phyloP scores from a whole-genome alignment of 2,888 invertebrate species.

The Pocota personata region DNA sequence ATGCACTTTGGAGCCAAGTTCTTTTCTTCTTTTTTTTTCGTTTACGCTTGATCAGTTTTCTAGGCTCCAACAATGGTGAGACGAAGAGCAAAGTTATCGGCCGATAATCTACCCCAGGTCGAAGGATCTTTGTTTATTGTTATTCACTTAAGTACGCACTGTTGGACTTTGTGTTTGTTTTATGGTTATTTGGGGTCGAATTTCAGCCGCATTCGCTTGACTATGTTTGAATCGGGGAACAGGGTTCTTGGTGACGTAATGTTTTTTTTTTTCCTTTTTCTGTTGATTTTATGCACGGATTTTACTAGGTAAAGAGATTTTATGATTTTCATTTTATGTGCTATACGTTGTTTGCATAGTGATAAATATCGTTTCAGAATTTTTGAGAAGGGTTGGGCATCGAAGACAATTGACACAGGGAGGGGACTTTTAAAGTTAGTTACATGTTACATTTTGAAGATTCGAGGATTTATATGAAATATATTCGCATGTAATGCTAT shows the following conservation, averaged over 20 bases:
- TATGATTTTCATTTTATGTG: slow-evolving; percentile 3
- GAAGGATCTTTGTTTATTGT: not conserved
- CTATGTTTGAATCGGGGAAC: not conserved
- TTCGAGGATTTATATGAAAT: not conserved
- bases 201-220: slow-evolving; percentile 8
- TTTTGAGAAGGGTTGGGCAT: too few species aligned
- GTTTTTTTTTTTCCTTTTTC: not conserved
- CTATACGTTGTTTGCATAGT: not conserved
- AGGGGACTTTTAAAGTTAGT: too few species aligned
- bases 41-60: slow-evolving; percentile 11
- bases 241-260: slow-evolving; percentile 12
- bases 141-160: not conserved
- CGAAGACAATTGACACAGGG: too few species aligned
- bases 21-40: not conserved
- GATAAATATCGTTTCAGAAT: not conserved
- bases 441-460: too few species aligned
- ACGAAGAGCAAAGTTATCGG: not conserved
- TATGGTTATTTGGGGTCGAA: slow-evolving; percentile 30
- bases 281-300: not conserved
- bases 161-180: slow-evolving; percentile 5
- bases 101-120: not conserved
- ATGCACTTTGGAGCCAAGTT: not conserved
- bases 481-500: too few species aligned
- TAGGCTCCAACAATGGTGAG: slow-evolving; percentile 9
- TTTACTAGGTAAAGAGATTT: not conserved